Percentiles rank a stretch among this genome's conserved stretches.
phyloP scores from a whole-genome alignment of 2,888 invertebrate genomes.

The Scaptomyza parva region DNA sequence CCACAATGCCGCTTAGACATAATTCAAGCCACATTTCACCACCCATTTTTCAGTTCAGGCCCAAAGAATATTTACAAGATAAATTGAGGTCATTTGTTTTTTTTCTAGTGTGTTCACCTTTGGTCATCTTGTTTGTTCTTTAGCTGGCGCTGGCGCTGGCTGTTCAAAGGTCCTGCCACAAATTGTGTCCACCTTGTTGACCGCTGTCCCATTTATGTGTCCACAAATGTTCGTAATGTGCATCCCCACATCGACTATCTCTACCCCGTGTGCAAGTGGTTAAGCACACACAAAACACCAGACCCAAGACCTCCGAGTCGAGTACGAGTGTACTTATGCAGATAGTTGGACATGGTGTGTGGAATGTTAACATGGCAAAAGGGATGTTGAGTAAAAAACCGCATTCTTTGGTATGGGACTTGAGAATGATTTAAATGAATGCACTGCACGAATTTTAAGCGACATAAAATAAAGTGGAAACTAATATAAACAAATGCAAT shows the following conservation, averaged over 20 bases:
- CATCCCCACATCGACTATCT: constrained; percentile 72
- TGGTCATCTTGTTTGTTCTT: constrained; percentile 57
- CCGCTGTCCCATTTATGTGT: constrained; percentile 67
- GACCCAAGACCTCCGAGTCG: constrained; percentile 30
- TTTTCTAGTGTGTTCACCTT: constrained; percentile 58
- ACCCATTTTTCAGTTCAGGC: constrained; percentile 16
- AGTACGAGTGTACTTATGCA: constrained; percentile 19
- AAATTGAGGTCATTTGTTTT: constrained; percentile 85
- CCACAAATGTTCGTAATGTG: constrained; percentile 84
- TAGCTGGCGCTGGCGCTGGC: constrained; percentile 20
- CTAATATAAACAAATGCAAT: too few relatives aligned
- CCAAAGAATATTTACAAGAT: constrained; percentile 76
- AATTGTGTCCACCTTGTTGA: constrained; percentile 78
- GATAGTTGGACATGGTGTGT: background rate
- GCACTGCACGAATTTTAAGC: constrained; percentile 23
- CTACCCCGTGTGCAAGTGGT: constrained; percentile 73
- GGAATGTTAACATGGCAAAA: background rate
- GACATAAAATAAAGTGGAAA: too few relatives aligned
- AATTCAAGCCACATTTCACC: constrained; percentile 56
- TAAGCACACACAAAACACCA: constrained; percentile 41
- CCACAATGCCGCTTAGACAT: constrained; percentile 53
- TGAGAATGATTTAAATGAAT: constrained; percentile 50
- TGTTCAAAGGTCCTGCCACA: constrained; percentile 64
- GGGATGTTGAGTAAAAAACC: constrained; percentile 16
- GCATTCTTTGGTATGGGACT: constrained; percentile 9